phyloP scores from a whole-genome alignment of 2,888 invertebrate genomes.

The Nemoura dubitans region DNA sequence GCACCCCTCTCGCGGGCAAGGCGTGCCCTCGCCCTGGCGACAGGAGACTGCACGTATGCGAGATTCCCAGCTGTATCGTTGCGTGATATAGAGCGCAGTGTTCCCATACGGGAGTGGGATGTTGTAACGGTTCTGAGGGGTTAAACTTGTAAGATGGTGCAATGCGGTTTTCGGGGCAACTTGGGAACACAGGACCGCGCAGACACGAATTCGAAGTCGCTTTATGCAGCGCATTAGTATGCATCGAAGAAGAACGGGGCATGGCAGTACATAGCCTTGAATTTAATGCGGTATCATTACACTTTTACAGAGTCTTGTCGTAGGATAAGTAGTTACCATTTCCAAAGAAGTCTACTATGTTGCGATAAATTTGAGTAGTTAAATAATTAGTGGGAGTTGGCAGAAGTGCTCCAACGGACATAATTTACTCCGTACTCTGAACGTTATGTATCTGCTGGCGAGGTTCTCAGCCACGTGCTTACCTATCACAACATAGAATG shows the following conservation, averaged over 20 bases:
- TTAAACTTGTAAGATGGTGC: neutral
- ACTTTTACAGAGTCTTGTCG: neutral
- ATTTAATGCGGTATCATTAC: neutral
- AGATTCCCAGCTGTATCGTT: conserved; percentile 1
- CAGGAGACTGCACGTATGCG: neutral
- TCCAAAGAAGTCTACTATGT: neutral
- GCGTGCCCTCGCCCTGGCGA: neutral
- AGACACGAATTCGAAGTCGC: neutral
- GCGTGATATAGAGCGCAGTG: neutral
- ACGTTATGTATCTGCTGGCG: neutral
- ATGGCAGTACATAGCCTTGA: neutral
- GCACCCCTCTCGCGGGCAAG: neutral
- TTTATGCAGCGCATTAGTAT: neutral
- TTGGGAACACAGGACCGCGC: neutral
- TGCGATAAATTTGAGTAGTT: neutral
- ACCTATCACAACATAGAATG: neutral
- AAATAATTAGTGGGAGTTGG: neutral
- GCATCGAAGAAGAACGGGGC: neutral
- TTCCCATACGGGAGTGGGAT: neutral
- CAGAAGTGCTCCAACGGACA: neutral
- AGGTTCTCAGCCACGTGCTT: neutral
- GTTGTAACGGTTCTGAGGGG: neutral
- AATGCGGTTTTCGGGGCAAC: neutral
- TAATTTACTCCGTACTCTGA: neutral
- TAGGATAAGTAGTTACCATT: neutral